Conservation (phyloP, 23 tunicate species). For the Styela clava region DNA sequence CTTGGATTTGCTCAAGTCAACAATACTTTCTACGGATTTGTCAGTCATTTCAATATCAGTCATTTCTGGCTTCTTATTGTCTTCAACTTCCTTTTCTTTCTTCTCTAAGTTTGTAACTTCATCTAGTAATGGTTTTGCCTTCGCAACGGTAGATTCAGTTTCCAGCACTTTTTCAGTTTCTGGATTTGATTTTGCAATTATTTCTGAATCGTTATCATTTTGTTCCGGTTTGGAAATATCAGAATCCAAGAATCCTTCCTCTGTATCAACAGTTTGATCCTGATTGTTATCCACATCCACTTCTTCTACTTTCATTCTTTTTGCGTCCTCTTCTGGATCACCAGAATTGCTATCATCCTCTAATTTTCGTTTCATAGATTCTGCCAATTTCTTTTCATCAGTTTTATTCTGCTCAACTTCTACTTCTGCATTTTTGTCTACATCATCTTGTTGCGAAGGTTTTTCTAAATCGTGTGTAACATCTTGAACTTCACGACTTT, state of each 20-base stretch:
- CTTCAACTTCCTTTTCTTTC: not conserved
- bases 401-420: not conserved
- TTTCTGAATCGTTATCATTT: not conserved
- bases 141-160: not conserved
- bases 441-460: not conserved
- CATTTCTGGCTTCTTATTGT: not conserved
- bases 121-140: not conserved
- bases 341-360: not conserved
- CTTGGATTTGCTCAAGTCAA: slow-evolving; percentile 3
- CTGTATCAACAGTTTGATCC: not conserved
- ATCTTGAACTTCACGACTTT: not conserved
- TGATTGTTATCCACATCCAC: not conserved
- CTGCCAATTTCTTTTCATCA: not conserved
- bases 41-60: not conserved
- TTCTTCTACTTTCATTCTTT: not conserved
- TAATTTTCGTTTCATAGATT: not conserved
- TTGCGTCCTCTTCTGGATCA: not conserved
- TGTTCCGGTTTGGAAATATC: not conserved
- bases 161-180: not conserved
- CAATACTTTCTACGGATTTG: not conserved
- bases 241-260: no score
- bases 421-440: not conserved
- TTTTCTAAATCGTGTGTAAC: not conserved
- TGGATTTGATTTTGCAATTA: not conserved
- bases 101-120: not conserved